phyloP scores from a whole-genome alignment of 2,113 vertebrate species.

The Crocuta crocuta region DNA sequence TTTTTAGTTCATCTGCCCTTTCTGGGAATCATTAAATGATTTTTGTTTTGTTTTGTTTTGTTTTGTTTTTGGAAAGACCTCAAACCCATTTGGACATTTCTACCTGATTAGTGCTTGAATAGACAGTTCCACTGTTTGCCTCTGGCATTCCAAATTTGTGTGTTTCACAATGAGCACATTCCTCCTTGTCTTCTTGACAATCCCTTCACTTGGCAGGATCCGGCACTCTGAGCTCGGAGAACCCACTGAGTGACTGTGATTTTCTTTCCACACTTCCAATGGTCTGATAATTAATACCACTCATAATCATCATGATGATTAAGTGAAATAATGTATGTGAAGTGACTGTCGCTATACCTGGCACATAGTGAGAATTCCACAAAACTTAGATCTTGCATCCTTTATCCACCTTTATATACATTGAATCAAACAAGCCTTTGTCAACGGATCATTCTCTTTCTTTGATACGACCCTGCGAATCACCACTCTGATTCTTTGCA shows the following conservation, averaged over 20 bases:
- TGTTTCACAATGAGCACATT: not conserved
- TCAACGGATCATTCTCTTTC: not conserved
- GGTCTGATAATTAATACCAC: not conserved
- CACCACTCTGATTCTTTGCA: not conserved
- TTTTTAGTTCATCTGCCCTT: not conserved
- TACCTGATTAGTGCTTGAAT: not conserved
- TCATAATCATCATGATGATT: not conserved
- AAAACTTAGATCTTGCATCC: not conserved
- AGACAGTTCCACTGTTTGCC: not conserved
- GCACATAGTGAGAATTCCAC: not conserved
- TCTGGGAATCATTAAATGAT: not conserved
- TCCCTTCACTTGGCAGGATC: not conserved
- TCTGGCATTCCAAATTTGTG: not conserved
- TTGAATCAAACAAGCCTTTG: not conserved
- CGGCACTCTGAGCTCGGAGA: not conserved
- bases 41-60: not conserved
- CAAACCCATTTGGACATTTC: not conserved
- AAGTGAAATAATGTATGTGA: not conserved
- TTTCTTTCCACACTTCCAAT: not conserved
- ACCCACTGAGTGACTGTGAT: not conserved
- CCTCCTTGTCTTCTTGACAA: not conserved
- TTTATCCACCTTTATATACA: not conserved
- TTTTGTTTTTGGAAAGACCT: not conserved
- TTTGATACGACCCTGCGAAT: too few species aligned
- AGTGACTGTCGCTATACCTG: not conserved